Conservation (phyloP, 2,113 vertebrate genomes). For the Lontra canadensis region DNA sequence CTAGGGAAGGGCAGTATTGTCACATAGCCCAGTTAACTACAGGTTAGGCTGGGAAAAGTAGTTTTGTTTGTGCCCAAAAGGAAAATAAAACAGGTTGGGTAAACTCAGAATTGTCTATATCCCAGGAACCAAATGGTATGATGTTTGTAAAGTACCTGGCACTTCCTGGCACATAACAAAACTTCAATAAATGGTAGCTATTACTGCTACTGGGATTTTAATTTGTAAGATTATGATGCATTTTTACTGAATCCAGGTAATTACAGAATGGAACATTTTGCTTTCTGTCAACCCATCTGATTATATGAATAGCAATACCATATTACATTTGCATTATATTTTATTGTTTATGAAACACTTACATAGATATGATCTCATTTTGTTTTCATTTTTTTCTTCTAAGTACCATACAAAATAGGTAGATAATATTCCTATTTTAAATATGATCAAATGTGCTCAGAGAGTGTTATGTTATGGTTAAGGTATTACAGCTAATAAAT, state of each 20-base stretch:
- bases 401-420: background rate
- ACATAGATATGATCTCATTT: background rate
- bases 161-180: constrained; percentile 44
- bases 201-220: constrained; percentile 45
- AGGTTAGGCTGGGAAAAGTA: background rate
- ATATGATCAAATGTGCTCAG: background rate
- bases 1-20: background rate
- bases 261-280: constrained; percentile 55
- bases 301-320: constrained; percentile 19
- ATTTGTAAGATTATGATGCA: constrained; percentile 36
- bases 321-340: constrained; percentile 23
- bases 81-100: background rate
- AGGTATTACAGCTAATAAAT: background rate
- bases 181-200: constrained; percentile 48
- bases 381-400: constrained; percentile 48
- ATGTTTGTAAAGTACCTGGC: constrained; percentile 45
- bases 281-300: constrained; percentile 51
- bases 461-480: background rate
- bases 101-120: background rate
- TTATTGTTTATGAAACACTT: constrained; percentile 59
- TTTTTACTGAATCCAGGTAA: constrained; percentile 56
- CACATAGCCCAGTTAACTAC: background rate
- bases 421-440: constrained; percentile 24
- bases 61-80: background rate
- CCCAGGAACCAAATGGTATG: constrained; percentile 23